Evolutionary conservation across 2,113 vertebrate species (phyloP).

Genomic region (Leptocoma aspasia): DNA sequence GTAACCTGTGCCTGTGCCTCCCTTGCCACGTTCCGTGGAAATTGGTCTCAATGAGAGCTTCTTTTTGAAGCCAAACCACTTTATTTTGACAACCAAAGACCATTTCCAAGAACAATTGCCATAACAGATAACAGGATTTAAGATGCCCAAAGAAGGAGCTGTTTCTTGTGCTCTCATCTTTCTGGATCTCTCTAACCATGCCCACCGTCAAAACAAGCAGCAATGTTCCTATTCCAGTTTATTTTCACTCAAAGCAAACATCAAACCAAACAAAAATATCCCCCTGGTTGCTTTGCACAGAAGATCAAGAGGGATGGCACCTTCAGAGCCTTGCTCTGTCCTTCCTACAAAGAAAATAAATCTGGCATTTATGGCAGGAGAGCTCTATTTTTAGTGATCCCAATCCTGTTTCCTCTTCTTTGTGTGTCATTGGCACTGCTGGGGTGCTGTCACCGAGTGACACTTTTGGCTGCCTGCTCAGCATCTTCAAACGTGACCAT

Average conservation of each 20-base stretch:
- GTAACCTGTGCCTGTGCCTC: background rate
- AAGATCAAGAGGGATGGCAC: background rate
- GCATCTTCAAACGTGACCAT: background rate
- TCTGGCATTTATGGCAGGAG: background rate
- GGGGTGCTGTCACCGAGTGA: background rate
- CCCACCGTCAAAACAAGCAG: background rate
- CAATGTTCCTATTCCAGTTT: background rate
- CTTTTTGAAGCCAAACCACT: background rate
- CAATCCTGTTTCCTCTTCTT: background rate
- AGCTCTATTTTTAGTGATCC: background rate
- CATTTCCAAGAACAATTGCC: background rate
- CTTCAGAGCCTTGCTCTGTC: background rate
- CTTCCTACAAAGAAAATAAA: background rate
- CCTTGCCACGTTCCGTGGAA: fast-evolving
- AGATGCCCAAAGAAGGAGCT: background rate
- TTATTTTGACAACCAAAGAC: background rate
- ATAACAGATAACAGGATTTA: background rate
- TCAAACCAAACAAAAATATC: background rate
- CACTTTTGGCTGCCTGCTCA: background rate
- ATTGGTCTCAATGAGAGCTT: background rate
- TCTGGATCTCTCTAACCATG: background rate
- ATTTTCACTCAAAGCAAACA: background rate
- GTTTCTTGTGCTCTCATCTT: background rate
- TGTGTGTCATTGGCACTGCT: background rate
- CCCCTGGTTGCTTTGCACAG: background rate